phyloP scores from a whole-genome alignment of 2,888 invertebrate genomes.

The Erebia aethiops region DNA sequence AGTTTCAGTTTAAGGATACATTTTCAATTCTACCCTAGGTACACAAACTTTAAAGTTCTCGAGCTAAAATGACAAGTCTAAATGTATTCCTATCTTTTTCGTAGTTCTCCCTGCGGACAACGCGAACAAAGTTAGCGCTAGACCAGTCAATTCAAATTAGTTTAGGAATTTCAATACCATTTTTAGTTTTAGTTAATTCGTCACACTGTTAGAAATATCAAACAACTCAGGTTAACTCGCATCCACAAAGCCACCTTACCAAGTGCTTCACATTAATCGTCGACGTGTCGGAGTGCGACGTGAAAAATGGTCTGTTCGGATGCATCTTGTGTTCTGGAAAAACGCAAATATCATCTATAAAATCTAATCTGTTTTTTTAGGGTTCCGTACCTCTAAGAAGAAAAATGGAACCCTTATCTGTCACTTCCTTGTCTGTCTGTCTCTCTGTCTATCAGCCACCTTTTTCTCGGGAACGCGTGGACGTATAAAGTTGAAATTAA shows the following conservation, averaged over 20 bases:
- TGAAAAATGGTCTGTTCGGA: slow-evolving; percentile 65
- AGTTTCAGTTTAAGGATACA: too few species aligned
- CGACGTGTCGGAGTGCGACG: slow-evolving; percentile 86
- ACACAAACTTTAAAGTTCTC: too few species aligned
- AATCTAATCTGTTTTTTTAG: not conserved
- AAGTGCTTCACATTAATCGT: slow-evolving; percentile 80
- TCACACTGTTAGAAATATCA: slow-evolving; percentile 11
- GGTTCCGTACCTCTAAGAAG: not conserved
- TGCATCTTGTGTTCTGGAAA: slow-evolving; percentile 60
- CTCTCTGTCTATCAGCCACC: too few species aligned
- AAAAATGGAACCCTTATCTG: too few species aligned
- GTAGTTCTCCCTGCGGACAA: too few species aligned
- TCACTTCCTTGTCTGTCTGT: too few species aligned
- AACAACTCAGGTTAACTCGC: slow-evolving; percentile 17
- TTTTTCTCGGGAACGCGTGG: too few species aligned
- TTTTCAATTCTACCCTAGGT: too few species aligned
- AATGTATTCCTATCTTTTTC: too few species aligned
- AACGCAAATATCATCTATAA: slow-evolving; percentile 13
- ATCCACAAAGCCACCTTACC: slow-evolving; percentile 64
- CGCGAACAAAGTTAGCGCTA: too few species aligned
- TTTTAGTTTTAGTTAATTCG: slow-evolving; percentile 4
- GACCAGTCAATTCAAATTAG: not conserved
- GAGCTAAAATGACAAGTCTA: too few species aligned
- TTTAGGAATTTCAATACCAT: not conserved
- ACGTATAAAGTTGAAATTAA: too few species aligned